These are phyloP conservation scores for Acanthurus lineatus DNA, from an alignment of 2,797 vertebrate genomes.

Conservation along the genomic window DNA sequence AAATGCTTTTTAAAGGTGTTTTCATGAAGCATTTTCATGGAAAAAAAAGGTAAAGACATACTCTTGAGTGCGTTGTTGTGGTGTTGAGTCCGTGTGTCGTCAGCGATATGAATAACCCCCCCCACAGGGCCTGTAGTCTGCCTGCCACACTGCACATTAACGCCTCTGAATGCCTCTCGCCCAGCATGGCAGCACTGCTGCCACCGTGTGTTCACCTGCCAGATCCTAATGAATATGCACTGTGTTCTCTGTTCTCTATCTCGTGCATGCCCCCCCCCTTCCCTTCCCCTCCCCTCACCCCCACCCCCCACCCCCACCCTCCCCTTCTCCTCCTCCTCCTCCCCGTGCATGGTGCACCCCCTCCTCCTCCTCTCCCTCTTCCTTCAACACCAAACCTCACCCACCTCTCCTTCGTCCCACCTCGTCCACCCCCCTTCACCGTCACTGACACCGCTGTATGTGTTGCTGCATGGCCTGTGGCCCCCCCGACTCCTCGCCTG, in stretches of 20 bases:
- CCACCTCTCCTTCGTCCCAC: slow-evolving; percentile 33
- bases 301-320: slow-evolving; percentile 35
- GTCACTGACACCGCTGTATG: slow-evolving; percentile 76
- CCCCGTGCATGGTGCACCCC: slow-evolving; percentile 65
- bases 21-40: no score
- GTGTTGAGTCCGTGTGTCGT: slow-evolving; percentile 51
- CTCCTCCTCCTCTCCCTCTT: slow-evolving; percentile 26
- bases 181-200: slow-evolving; percentile 72
- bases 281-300: slow-evolving; percentile 42
- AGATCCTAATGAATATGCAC: slow-evolving; percentile 93
- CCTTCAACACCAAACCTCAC: slow-evolving; percentile 67
- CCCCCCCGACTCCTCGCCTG: slow-evolving; percentile 68
- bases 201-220: slow-evolving; percentile 77
- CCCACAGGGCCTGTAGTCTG: slow-evolving; percentile 68
- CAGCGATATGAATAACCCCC: slow-evolving; percentile 64
- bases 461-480: slow-evolving; percentile 87
- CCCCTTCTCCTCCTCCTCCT: slow-evolving; percentile 28
- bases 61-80: slow-evolving; percentile 28
- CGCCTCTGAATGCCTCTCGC: slow-evolving; percentile 76
- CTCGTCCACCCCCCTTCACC: slow-evolving; percentile 25
- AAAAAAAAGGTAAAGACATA: slow-evolving; percentile 17
- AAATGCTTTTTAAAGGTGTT: slow-evolving; percentile 3
- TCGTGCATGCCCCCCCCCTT: slow-evolving; percentile 85
- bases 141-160: slow-evolving; percentile 81
- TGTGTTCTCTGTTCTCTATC: slow-evolving; percentile 87